Percentiles rank a stretch among this genome's conserved stretches.
Evolutionary conservation across 1,140 invertebrate species (phyloP).

Genomic region (Drosophila kanapiae): DNA sequence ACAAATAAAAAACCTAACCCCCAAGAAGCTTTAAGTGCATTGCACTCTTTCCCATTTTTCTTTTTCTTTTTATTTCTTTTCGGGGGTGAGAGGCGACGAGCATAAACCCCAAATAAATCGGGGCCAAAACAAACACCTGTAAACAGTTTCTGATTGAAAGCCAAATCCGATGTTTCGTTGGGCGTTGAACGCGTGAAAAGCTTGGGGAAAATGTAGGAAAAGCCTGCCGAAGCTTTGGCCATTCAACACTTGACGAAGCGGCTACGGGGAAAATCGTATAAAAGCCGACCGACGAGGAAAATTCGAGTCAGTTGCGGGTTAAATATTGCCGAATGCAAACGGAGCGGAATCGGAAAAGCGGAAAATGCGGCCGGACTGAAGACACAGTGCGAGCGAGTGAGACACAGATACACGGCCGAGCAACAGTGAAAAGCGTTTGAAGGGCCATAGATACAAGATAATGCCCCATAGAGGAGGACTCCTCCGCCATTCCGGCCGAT

Average conservation of each 20-base stretch:
- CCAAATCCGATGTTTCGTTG: conserved; percentile 45
- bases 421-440: conserved; percentile 43
- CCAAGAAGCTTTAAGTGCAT: conserved; percentile 35
- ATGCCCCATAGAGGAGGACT: conserved; percentile 29
- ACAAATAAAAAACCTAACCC: conserved; percentile 21
- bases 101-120: conserved; percentile 35
- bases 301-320: conserved; percentile 73
- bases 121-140: conserved; percentile 80
- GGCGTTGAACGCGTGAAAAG: conserved; percentile 54
- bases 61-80: background rate
- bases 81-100: background rate
- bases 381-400: conserved; percentile 39
- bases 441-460: conserved; percentile 40
- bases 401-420: conserved; percentile 39
- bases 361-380: conserved; percentile 23
- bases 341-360: conserved; percentile 19
- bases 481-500: conserved; percentile 13
- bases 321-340: conserved; percentile 58
- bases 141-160: conserved; percentile 65
- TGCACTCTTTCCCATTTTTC: conserved; percentile 7
- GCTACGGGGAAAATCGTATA: conserved; percentile 67
- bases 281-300: conserved; percentile 62
- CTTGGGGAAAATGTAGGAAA: conserved; percentile 56
- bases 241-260: conserved; percentile 69
- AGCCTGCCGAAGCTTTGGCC: conserved; percentile 47